These are phyloP conservation scores for Glaucopsyche alexis DNA, from an alignment of 2,888 invertebrate genomes.

Conservation along the genomic window DNA sequence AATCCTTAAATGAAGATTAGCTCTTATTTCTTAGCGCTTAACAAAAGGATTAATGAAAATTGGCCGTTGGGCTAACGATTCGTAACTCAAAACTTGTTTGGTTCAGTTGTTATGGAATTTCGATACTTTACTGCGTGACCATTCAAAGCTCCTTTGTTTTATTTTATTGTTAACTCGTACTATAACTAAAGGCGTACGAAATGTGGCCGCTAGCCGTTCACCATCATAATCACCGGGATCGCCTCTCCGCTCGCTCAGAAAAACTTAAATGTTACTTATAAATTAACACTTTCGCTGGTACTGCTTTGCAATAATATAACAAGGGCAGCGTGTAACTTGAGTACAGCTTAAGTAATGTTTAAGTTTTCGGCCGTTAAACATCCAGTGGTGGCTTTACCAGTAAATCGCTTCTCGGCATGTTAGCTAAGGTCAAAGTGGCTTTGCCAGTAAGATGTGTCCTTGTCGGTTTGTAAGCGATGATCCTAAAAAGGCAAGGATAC, in stretches of 20 bases:
- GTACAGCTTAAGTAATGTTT: too few species aligned
- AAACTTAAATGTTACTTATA: too few species aligned
- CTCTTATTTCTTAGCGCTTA: neutral
- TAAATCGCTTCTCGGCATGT: too few species aligned
- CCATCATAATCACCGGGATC: neutral
- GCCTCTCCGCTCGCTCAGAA: neutral
- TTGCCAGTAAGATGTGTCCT: too few species aligned
- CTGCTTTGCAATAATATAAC: too few species aligned
- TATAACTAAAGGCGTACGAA: constrained; percentile 9
- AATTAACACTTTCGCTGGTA: too few species aligned
- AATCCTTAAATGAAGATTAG: neutral
- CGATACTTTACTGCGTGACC: constrained; percentile 45
- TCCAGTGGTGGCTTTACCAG: too few species aligned
- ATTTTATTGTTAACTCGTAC: constrained; percentile 38
- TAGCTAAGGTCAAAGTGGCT: too few species aligned
- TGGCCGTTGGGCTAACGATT: constrained; percentile 32
- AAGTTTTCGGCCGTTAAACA: too few species aligned
- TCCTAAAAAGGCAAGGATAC: too few species aligned
- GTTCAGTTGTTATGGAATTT: constrained; percentile 49
- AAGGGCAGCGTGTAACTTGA: too few species aligned
- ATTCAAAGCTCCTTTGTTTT: constrained; percentile 54
- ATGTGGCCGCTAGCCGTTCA: neutral
- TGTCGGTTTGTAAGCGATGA: too few species aligned
- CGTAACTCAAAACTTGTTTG: constrained; percentile 52
- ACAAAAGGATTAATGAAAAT: constrained; percentile 30